A percentile compares a stretch with the other conserved stretches of the same genome.
Conservation (phyloP, 2,888 invertebrate species). For the Drosophila lutescens region DNA sequence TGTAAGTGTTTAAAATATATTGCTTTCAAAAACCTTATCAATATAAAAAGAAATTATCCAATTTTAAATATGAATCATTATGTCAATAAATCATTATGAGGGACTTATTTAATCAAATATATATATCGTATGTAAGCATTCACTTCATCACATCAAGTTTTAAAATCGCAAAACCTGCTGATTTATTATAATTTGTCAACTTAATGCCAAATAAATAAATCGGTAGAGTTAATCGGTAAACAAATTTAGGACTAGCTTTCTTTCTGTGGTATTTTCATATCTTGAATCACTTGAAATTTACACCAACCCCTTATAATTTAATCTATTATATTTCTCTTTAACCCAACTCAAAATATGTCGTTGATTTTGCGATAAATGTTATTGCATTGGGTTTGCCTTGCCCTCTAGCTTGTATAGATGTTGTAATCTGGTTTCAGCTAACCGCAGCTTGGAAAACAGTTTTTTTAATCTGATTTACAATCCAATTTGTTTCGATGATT, state of each 20-base stretch:
- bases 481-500: constrained; percentile 21
- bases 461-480: constrained; percentile 3
- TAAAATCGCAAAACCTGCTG: neutral
- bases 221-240: neutral
- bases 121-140: neutral
- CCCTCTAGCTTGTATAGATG: neutral
- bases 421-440: neutral
- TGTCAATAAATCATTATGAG: neutral
- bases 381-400: neutral
- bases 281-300: too few species aligned
- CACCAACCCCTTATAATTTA: neutral
- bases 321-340: neutral
- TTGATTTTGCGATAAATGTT: neutral
- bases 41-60: neutral
- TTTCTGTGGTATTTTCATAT: too few species aligned
- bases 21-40: neutral
- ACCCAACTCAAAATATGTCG: neutral
- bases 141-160: neutral
- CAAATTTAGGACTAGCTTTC: neutral
- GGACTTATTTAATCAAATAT: too few species aligned
- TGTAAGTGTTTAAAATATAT: constrained; percentile 81
- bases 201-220: neutral
- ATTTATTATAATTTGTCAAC: neutral
- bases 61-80: neutral
- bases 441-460: neutral